Base-by-base conservation (phyloP, 2,113 vertebrate species). In the Paratilapia polleni region DNA sequence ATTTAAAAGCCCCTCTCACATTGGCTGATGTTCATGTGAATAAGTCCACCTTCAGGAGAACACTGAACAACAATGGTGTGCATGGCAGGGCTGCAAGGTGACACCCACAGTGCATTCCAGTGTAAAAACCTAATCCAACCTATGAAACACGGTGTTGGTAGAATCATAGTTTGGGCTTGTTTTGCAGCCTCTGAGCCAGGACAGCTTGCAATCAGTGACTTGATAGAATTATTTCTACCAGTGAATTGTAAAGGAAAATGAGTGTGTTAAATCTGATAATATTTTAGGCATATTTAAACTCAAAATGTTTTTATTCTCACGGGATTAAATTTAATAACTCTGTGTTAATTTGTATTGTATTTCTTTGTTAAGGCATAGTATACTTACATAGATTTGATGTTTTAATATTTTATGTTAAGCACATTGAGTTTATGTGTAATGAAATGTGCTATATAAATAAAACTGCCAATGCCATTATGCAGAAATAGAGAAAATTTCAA, bases 151-250 rank as follows among this genome's bases (percentile, higher is more conserved):
- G 6, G 24, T 20, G 66, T 24, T 52, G 26, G 47, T 31, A n/a
- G 47, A 13, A 52, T 0, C 11, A n/a, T 20, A 12, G 68, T 8
- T 73, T 52, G 2, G 68, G 17, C 47, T 4, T 73, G 15, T 17
- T 52, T 52, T 52, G 17, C 49, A 7, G 49, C 17, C 17, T 19
- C 6, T 52, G 17, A 19, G 49, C 49, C 6, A 19, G 49, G 49
- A 52, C 49, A 8, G 49, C 49, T 52, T 6, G 15, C 15, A 19
- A 19, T 17, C 5, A 49, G 47, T 52, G 49, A 52, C 5, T 8
- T 19, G 15, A 19, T 7, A 52, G 1, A 52, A 15, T 52, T 17
- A 7, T 19, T 52, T 52, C 10, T 8, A 73, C 0, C 26, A 52
- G 24, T 49, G 2, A 70, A 31, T 31, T 28, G 4, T 57, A n/a